Conservation (phyloP, 1,140 invertebrate genomes). For the Phymorhynchus buccinoides region DNA sequence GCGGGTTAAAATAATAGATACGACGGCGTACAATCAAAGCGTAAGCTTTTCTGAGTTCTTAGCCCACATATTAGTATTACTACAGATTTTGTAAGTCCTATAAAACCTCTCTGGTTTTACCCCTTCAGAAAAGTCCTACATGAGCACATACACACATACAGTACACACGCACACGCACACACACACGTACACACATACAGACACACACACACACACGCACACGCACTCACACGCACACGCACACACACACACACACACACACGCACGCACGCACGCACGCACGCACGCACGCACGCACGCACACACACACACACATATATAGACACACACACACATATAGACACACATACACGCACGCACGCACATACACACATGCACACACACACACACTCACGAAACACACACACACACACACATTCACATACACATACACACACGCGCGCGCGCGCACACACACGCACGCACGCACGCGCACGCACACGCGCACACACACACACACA, state of each 20-base stretch:
- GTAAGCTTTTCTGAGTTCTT: too few relatives aligned
- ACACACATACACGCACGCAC: constrained; percentile 15
- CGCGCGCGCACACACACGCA: too few relatives aligned
- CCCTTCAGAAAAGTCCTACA: too few relatives aligned
- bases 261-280: not conserved
- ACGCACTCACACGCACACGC: not conserved
- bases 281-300: not conserved
- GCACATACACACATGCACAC: not conserved
- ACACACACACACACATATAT: not conserved
- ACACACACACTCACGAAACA: not conserved
- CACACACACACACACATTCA: too few relatives aligned
- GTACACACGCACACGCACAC: not conserved
- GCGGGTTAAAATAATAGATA: too few relatives aligned
- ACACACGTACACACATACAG: constrained; percentile 15
- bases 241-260: not conserved
- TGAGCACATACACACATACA: not conserved
- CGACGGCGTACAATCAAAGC: too few relatives aligned
- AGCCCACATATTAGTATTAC: too few relatives aligned
- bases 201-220: not conserved
- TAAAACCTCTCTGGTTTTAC: too few relatives aligned
- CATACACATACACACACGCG: too few relatives aligned
- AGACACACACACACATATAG: not conserved
- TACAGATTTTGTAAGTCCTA: too few relatives aligned
- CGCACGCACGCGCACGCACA: too few relatives aligned
- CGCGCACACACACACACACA: too few relatives aligned